Evolutionary conservation across 2,797 vertebrate species (phyloP).

Genomic region (Helostoma temminkii): DNA sequence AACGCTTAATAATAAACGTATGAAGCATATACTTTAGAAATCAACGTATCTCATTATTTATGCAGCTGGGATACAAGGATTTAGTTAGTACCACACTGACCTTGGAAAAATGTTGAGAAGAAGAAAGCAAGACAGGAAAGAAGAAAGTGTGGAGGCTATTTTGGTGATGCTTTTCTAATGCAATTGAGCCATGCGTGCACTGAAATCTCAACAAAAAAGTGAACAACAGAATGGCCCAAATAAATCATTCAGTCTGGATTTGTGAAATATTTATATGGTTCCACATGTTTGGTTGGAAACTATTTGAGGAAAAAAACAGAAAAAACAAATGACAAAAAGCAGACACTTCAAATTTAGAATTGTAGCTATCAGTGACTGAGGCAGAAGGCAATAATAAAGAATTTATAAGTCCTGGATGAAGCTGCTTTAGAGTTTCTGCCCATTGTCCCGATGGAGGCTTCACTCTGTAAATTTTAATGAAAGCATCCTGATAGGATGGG

Average conservation of each 20-base stretch:
- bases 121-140: conserved; percentile 4
- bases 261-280: conserved; percentile 53
- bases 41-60: neutral
- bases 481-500: conserved; percentile 25
- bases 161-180: conserved; percentile 1
- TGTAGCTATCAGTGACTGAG: neutral
- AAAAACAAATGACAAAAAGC: neutral
- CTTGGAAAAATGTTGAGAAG: conserved; percentile 3
- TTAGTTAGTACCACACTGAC: conserved; percentile 1
- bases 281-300: conserved; percentile 9
- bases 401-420: neutral
- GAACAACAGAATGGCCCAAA: conserved; percentile 43
- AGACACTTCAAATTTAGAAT: neutral
- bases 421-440: conserved; percentile 8
- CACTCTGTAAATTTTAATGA: conserved; percentile 27
- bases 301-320: conserved; percentile 12
- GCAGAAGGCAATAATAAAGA: conserved; percentile 8
- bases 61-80: conserved; percentile 1
- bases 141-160: neutral
- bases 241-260: conserved; percentile 50
- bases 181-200: conserved; percentile 16
- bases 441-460: conserved; percentile 22
- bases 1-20: conserved; percentile 8
- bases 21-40: neutral
- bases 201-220: conserved; percentile 26